Conservation (phyloP, 2,888 invertebrate genomes). For the Meiosimyza decipiens region DNA sequence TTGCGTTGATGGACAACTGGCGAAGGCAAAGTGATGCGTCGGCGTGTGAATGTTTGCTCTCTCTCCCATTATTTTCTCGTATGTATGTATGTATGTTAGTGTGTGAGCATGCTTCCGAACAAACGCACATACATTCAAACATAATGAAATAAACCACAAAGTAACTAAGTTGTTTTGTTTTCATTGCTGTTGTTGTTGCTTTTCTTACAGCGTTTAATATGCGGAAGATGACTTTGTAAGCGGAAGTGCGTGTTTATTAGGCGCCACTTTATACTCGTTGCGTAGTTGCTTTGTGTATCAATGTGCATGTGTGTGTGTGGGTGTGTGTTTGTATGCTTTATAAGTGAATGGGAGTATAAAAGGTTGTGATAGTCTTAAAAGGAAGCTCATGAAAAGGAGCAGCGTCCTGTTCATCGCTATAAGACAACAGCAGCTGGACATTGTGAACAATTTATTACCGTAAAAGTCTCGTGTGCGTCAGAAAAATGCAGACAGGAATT, state of each 20-base stretch:
- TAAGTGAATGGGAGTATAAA: no score
- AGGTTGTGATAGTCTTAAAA: no score
- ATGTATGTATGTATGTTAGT: no score
- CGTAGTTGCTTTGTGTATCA: conserved; percentile 28
- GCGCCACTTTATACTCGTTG: conserved; percentile 38
- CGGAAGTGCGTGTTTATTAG: conserved; percentile 40
- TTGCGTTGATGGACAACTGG: conserved; percentile 35
- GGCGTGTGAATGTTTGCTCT: not conserved
- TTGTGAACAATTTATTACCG: no score
- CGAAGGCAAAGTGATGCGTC: not conserved
- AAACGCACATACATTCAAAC: not conserved
- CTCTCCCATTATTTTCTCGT: no score
- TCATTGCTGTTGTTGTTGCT: conserved; percentile 9
- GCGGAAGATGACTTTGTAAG: conserved; percentile 39
- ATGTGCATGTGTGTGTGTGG: conserved; percentile 22
- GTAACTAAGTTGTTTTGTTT: not conserved
- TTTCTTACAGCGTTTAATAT: conserved; percentile 31
- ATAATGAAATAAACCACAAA: conserved; percentile 12
- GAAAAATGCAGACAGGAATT: no score
- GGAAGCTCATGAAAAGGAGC: no score
- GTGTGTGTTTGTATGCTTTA: conserved; percentile 28
- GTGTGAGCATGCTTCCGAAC: not conserved
- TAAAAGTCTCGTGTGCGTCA: no score
- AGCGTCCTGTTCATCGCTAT: no score
- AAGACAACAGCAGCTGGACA: no score